phyloP scores from a whole-genome alignment of 2,888 invertebrate species.

The Galerucella pusilla region DNA sequence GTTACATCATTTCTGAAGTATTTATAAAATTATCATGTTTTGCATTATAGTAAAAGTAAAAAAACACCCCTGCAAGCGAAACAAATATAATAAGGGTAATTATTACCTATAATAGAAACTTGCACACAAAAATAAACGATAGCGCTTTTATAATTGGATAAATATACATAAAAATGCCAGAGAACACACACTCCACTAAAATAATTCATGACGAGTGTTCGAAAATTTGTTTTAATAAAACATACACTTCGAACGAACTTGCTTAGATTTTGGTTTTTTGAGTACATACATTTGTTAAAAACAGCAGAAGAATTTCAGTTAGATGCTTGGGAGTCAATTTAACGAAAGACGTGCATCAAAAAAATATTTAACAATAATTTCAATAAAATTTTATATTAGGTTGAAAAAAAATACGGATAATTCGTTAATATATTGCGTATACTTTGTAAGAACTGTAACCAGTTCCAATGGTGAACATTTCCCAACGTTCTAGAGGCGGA shows the following conservation, averaged over 20 bases:
- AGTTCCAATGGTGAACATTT: too few relatives aligned
- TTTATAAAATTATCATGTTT: conserved; percentile 44
- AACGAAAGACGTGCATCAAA: background rate
- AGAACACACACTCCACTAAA: conserved; percentile 55
- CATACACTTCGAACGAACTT: background rate
- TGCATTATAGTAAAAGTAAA: conserved; percentile 53
- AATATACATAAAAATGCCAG: conserved; percentile 50
- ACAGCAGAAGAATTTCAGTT: background rate
- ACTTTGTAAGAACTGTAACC: too few relatives aligned
- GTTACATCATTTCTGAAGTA: conserved; percentile 38
- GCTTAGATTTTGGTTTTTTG: background rate
- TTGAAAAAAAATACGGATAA: background rate
- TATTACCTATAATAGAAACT: conserved; percentile 57
- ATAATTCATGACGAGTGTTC: background rate
- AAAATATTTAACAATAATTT: background rate
- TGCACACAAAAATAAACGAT: conserved; percentile 61
- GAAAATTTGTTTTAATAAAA: background rate
- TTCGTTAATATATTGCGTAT: too few relatives aligned
- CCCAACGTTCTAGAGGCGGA: too few relatives aligned
- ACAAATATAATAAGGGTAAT: conserved; percentile 53
- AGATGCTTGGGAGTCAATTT: background rate
- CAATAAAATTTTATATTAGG: background rate
- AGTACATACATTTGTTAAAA: background rate
- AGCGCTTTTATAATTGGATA: conserved; percentile 50
- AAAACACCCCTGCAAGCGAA: conserved; percentile 60